phyloP scores from a whole-genome alignment of 2,888 invertebrate species.

The Sipha maydis region DNA sequence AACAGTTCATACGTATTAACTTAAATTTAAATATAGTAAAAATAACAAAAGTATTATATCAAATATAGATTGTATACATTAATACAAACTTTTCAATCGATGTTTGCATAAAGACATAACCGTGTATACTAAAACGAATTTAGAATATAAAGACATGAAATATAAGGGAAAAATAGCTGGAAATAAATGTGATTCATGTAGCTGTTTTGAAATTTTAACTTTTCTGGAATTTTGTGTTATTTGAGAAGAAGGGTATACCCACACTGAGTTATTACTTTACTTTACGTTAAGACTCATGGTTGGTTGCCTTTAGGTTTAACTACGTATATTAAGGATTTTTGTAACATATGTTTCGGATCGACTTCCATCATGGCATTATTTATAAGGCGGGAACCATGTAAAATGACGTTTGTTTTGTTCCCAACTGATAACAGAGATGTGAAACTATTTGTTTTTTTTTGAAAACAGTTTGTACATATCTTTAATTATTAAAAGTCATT shows the following conservation, averaged over 20 bases:
- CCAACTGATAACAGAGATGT: not conserved
- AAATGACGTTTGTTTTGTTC: conserved; percentile 1
- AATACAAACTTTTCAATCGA: not conserved
- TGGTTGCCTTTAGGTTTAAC: conserved; percentile 14
- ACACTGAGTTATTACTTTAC: conserved; percentile 47
- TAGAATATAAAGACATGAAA: not conserved
- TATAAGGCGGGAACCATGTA: not conserved
- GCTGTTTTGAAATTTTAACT: conserved; percentile 10
- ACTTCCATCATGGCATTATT: conserved; percentile 37
- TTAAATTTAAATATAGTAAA: too few species aligned
- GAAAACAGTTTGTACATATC: not conserved
- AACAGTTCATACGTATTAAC: too few species aligned
- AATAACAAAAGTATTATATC: not conserved
- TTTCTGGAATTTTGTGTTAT: conserved; percentile 38
- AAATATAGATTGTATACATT: not conserved
- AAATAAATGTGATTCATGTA: not conserved
- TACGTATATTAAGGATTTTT: not conserved
- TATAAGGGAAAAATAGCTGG: not conserved
- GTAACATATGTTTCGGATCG: conserved; percentile 49
- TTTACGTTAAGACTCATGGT: conserved; percentile 11
- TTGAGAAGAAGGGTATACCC: conserved; percentile 24
- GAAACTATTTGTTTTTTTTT: not conserved
- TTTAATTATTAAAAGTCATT: not conserved
- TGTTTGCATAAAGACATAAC: not conserved
- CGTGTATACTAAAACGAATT: not conserved